Percentiles rank a stretch among this genome's conserved stretches.
Conservation (phyloP, 2,113 vertebrate genomes). For the Pyxicephalus adspersus region DNA sequence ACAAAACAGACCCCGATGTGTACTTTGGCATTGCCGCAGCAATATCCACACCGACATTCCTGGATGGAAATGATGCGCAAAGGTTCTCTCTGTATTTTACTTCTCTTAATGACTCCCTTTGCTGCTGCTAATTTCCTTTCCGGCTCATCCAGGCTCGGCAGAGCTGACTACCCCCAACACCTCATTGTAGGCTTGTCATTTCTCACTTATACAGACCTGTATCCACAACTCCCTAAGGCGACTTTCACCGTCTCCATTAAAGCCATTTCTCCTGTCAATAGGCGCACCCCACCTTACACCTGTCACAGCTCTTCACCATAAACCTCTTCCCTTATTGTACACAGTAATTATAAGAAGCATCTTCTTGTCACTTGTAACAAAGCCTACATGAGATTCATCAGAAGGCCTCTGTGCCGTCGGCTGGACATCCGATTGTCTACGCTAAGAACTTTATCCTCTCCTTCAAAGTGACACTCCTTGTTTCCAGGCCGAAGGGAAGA, state of each 20-base stretch:
- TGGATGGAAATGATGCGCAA: no score
- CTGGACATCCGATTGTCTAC: constrained; percentile 19
- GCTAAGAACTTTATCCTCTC: constrained; percentile 14
- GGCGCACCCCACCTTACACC: constrained; percentile 24
- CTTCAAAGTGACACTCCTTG: constrained; percentile 12
- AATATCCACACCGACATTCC: no score
- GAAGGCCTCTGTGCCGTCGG: not conserved
- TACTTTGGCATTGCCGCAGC: no score
- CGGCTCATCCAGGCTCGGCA: not conserved
- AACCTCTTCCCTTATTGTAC: constrained; percentile 17
- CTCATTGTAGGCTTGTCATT: constrained; percentile 33
- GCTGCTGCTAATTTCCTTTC: not conserved
- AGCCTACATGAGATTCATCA: constrained; percentile 24
- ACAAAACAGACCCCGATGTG: no score
- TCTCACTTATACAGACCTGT: constrained; percentile 40
- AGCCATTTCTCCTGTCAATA: constrained; percentile 31
- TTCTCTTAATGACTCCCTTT: not conserved
- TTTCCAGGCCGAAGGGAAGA: not conserved
- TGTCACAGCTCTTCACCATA: constrained; percentile 18
- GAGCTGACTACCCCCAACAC: constrained; percentile 7
- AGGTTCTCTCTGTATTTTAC: no score
- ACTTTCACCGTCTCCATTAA: constrained; percentile 44
- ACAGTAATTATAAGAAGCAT: constrained; percentile 10
- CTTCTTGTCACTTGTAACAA: constrained; percentile 32
- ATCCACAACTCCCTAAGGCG: constrained; percentile 21